A percentile compares a stretch with the other conserved stretches of the same genome.
Evolutionary conservation across 2,888 invertebrate genomes (phyloP).

Genomic region (Ommatoiulus sabulosus): DNA sequence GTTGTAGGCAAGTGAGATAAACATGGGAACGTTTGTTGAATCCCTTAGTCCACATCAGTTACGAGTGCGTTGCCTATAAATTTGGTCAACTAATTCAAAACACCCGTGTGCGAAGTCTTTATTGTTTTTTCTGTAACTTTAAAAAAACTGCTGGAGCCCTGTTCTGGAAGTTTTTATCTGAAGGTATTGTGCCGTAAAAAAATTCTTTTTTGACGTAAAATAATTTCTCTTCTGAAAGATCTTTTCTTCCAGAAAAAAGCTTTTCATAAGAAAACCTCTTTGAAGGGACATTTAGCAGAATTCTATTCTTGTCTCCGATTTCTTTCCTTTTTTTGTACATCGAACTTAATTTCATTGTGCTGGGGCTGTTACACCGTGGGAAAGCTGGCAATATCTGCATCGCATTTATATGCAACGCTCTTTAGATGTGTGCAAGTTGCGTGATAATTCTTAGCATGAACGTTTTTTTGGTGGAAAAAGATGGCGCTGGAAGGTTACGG

Average conservation of each 20-base stretch:
- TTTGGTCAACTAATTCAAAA: background rate
- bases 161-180: background rate
- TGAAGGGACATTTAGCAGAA: conserved; percentile 8
- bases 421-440: conserved; percentile 17
- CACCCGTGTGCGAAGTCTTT: background rate
- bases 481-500: conserved; percentile 17
- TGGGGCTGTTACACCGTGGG: background rate
- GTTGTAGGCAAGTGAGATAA: background rate
- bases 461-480: background rate
- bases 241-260: background rate
- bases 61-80: background rate
- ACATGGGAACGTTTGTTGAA: background rate
- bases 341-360: background rate
- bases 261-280: background rate
- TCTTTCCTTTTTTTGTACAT: background rate
- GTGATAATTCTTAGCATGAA: background rate
- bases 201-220: background rate
- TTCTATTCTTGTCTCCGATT: background rate
- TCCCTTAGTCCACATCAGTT: background rate
- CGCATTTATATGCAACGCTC: background rate
- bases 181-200: background rate
- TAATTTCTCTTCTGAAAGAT: background rate
- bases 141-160: background rate
- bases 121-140: background rate
- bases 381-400: background rate